Base-by-base conservation (phyloP, 1,140 invertebrate genomes). In the Trichonephila clavipes region DNA sequence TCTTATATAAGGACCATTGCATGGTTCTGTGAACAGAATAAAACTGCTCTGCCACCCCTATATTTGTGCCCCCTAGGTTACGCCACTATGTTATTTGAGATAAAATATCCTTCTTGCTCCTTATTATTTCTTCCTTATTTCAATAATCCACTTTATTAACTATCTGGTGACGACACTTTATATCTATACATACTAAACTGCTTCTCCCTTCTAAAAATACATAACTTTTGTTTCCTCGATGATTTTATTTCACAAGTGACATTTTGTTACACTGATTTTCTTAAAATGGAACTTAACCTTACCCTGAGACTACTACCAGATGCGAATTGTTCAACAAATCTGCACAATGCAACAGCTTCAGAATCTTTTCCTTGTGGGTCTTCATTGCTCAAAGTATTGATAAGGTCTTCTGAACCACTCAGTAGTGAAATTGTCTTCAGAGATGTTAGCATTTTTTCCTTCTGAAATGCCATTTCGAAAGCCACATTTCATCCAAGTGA, bases 401-500 rank as follows among this genome's bases (percentile, higher is more conserved):
- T n/a, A 8, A 89, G 66, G 28, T 72, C 28, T 14, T 44, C n/a
- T 51, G 88, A 77, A 16, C 88, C 88, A 21, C 51, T 58, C 44
- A 89, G 18, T 12, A 89, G 18, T 2, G 88, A 51, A 14, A 89
- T 14, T 1, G 40, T 58, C 24, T 77, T 69, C 1, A 72, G 4
- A 2, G 28, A 59, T 2, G 34, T 24, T 2, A 6, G 24, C 0
- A 8, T 0, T 5, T 83, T 91, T 95, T 99, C 98, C 34, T 99
- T 95, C 95, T 98, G 97, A 19, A 97, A 95, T 2, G 97, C 98
- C 97, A 99, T 99, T 96, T 99, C 99, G 95, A 99, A 98, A 4
- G 98, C 98, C 19, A 99, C 97, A 93, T 97, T 97, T 19, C 98
- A 97, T 82, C 99, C 99, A 96, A 98, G 99, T 0, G 99, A 99